Evolutionary conservation across 1,140 invertebrate genomes (phyloP).

Genomic region (Macrotrachela quadricornifera): DNA sequence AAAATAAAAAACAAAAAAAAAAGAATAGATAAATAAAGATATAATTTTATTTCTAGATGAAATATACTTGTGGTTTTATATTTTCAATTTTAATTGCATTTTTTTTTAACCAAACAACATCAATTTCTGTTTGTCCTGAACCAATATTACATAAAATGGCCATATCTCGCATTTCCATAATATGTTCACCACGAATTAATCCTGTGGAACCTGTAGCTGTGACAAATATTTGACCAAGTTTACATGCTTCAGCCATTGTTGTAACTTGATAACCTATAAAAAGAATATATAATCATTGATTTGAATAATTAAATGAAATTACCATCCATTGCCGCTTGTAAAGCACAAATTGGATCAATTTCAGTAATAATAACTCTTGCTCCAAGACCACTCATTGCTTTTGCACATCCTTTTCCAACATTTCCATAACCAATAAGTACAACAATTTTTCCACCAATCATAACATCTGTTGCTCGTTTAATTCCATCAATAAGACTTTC

Average conservation of each 20-base stretch:
- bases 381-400: slow-evolving; percentile 77
- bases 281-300: no score
- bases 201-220: slow-evolving; percentile 90
- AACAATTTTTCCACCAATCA: slow-evolving; percentile 93
- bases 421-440: slow-evolving; percentile 94
- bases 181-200: slow-evolving; percentile 68
- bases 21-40: no score
- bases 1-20: no score
- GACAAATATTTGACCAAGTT: slow-evolving; percentile 79
- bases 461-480: slow-evolving; percentile 85
- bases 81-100: slow-evolving; percentile 70
- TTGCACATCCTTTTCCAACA: slow-evolving; percentile 93
- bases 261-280: slow-evolving; percentile 49
- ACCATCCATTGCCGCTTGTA: slow-evolving; percentile 96
- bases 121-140: slow-evolving; percentile 93
- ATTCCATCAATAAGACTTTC: slow-evolving; percentile 95
- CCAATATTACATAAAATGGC: slow-evolving; percentile 98
- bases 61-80: slow-evolving; percentile 66
- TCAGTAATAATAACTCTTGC: slow-evolving; percentile 86
- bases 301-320: not conserved
- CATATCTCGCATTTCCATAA: slow-evolving; percentile 78
- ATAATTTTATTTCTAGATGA: no score
- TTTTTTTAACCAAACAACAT: slow-evolving; percentile 78
- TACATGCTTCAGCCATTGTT: slow-evolving; percentile 78
- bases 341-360: slow-evolving; percentile 94